These are phyloP conservation scores for Lacerta bilineata DNA, from an alignment of 2,797 vertebrate species.

Conservation along the genomic window DNA sequence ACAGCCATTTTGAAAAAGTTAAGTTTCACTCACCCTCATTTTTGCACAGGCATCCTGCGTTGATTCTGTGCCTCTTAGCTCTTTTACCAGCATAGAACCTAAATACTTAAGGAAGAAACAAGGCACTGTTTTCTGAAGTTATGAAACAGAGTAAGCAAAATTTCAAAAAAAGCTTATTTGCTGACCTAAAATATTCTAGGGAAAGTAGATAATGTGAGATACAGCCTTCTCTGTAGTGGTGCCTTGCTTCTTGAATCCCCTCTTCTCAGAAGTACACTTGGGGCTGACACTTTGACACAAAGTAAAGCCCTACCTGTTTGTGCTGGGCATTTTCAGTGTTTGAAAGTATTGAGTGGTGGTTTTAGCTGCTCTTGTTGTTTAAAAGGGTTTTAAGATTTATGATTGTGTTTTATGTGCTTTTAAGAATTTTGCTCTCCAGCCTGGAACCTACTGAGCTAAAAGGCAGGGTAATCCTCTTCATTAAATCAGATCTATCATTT, in stretches of 20 bases:
- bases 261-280: no score
- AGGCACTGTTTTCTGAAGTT: constrained; percentile 46
- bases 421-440: no score
- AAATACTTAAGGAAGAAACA: constrained; percentile 88
- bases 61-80: constrained; percentile 97
- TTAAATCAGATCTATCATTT: background rate
- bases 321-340: no score
- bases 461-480: no score
- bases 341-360: no score
- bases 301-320: no score
- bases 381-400: no score
- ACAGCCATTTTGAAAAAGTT: constrained; percentile 38
- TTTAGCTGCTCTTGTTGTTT: no score
- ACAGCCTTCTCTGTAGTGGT: background rate
- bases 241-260: background rate
- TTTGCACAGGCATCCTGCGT: constrained; percentile 99
- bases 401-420: no score
- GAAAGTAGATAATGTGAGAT: no score
- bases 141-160: constrained; percentile 35
- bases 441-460: no score
- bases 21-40: constrained; percentile 92
- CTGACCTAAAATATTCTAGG: background rate
- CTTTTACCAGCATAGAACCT: constrained; percentile 99
- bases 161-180: background rate
- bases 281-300: no score